phyloP scores from a whole-genome alignment of 2,888 invertebrate genomes.

The Atethmia centrago region DNA sequence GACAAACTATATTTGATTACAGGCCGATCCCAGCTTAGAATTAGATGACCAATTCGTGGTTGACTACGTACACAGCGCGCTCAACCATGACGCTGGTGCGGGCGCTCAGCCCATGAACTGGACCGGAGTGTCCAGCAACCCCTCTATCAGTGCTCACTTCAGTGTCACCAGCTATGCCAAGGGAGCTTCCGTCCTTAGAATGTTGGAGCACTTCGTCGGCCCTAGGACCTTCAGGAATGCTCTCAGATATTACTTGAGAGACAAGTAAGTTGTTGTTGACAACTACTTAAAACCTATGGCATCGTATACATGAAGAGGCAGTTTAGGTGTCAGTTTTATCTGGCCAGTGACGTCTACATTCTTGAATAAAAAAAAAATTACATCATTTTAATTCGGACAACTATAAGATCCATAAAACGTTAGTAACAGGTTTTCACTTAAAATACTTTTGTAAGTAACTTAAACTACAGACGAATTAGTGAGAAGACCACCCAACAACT shows the following conservation, averaged over 20 bases:
- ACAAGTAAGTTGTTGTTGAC: slow-evolving; percentile 90
- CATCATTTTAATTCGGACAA: no score
- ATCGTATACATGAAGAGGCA: no score
- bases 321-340: neutral
- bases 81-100: slow-evolving; percentile 89
- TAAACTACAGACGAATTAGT: no score
- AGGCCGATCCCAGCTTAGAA: slow-evolving; percentile 83
- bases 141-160: slow-evolving; percentile 91
- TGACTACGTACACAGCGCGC: slow-evolving; percentile 92
- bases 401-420: no score
- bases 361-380: no score
- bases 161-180: slow-evolving; percentile 93
- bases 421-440: no score
- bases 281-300: neutral
- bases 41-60: slow-evolving; percentile 92
- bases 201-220: slow-evolving; percentile 92
- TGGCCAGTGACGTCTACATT: neutral
- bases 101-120: slow-evolving; percentile 85
- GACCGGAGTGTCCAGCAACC: slow-evolving; percentile 88
- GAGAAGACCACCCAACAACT: no score
- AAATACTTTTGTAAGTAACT: no score
- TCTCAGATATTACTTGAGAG: slow-evolving; percentile 90
- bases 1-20: neutral
- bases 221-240: slow-evolving; percentile 89
- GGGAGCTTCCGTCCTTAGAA: slow-evolving; percentile 92